Conservation (phyloP, 2,888 invertebrate genomes). For the Polietes domitor region DNA sequence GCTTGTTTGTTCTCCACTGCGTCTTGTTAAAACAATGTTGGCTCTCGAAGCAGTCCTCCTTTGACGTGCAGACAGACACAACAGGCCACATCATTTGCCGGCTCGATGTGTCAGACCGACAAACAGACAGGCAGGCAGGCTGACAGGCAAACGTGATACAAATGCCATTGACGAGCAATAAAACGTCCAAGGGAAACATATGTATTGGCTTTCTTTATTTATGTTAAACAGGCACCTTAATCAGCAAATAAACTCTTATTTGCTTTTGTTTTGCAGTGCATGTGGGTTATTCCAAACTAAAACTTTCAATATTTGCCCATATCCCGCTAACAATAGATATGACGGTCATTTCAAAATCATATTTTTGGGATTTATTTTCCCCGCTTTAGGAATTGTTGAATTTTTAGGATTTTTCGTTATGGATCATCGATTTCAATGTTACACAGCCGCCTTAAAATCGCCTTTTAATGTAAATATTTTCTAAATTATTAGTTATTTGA, state of each 20-base stretch:
- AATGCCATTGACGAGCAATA: not conserved
- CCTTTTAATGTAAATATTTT: too few relatives aligned
- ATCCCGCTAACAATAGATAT: too few relatives aligned
- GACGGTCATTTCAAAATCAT: too few relatives aligned
- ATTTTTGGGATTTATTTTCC: too few relatives aligned
- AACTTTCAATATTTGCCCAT: too few relatives aligned
- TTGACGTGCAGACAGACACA: not conserved
- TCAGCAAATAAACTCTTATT: constrained; percentile 76
- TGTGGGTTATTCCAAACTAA: not conserved
- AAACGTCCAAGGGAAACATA: constrained; percentile 42
- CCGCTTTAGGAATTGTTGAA: too few relatives aligned
- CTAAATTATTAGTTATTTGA: too few relatives aligned
- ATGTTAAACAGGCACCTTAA: constrained; percentile 63
- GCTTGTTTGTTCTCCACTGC: not conserved
- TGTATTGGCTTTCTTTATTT: constrained; percentile 42
- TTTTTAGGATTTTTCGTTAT: too few relatives aligned
- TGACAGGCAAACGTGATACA: constrained; percentile 13
- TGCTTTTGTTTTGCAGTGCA: not conserved
- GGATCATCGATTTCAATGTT: too few relatives aligned
- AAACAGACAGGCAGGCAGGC: not conserved
- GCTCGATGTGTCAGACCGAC: not conserved
- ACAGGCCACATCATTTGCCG: not conserved
- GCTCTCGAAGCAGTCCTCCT: not conserved
- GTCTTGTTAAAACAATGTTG: not conserved
- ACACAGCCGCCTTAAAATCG: too few relatives aligned